Evolutionary conservation across 2,888 invertebrate genomes (phyloP).

Genomic region (Osedax fenrisi): DNA sequence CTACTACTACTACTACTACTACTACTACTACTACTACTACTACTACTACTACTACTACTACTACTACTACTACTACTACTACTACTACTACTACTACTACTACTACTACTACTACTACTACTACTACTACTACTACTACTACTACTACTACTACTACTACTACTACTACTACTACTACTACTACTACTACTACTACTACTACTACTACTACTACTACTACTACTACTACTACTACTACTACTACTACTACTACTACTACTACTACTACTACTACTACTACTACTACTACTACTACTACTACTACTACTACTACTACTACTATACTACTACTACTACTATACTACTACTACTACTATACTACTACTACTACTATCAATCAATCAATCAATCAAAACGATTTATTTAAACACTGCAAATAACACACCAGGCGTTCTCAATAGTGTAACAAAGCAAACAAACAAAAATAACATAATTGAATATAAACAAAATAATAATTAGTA

Average conservation of each 20-base stretch:
- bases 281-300: background rate
- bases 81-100: background rate
- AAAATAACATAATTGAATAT: too few species aligned
- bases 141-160: background rate
- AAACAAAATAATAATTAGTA: too few species aligned
- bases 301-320: too few species aligned
- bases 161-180: background rate
- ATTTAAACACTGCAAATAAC: too few species aligned
- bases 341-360: too few species aligned
- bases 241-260: background rate
- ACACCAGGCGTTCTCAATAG: too few species aligned
- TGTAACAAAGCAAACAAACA: too few species aligned
- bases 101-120: background rate
- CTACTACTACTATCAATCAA: background rate
- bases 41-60: background rate
- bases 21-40: background rate
- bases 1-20: conserved; percentile 7
- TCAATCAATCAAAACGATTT: too few species aligned
- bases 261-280: background rate
- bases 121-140: background rate
- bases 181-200: background rate
- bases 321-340: too few species aligned
- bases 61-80: background rate
- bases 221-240: background rate
- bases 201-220: background rate